Evolutionary conservation across 2,888 invertebrate species (phyloP), one percentile per base, ranked within the genome.

Genomic region (Perizoma flavofasciatum): DNA sequence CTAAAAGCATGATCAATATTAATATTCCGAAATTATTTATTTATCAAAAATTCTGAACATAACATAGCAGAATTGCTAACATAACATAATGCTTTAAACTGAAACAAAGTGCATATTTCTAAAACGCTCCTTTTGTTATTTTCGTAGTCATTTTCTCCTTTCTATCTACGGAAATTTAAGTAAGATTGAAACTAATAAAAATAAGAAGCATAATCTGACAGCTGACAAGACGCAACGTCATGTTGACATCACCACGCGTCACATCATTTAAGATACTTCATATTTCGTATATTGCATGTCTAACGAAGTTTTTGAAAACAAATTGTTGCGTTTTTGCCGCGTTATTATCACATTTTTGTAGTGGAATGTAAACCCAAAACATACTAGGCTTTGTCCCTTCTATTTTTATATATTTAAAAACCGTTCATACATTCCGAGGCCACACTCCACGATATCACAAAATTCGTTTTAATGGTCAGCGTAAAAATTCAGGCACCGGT

Each of bases 1-100:
- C 77, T 89, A 40, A 91, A 82, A 65, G 69, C 79, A 33, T 32
- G 47, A 40, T 43, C 34, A 47, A 55, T 4, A 6, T 37, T 4
- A 37, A 6, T 37, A 37, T 37, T 37, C 7, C 37, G 4, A 37
- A 5, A 22, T 22, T 3, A 22, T 22, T 22, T 22, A 22, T 22
- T 22, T 22, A 22, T 22, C 22, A 2, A 22, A 22, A 22, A 22
- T 22, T 22, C 22, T 22, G 22, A 22, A 22, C 22, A 22, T 22
- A 22, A 22, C 22, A n/a, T n/a, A 22, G 22, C 22, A 22, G 22
- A 3, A 22, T 22, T 2, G 22, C n/a, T n/a, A n/a, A n/a, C n/a
- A n/a, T n/a, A n/a, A n/a, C n/a, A n/a, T n/a, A n/a, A n/a, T n/a
- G n/a, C n/a, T n/a, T n/a, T n/a, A n/a, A n/a, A n/a, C n/a, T n/a